Base-by-base conservation (phyloP, 2,888 invertebrate species). In the Agrilus cyanescens region DNA sequence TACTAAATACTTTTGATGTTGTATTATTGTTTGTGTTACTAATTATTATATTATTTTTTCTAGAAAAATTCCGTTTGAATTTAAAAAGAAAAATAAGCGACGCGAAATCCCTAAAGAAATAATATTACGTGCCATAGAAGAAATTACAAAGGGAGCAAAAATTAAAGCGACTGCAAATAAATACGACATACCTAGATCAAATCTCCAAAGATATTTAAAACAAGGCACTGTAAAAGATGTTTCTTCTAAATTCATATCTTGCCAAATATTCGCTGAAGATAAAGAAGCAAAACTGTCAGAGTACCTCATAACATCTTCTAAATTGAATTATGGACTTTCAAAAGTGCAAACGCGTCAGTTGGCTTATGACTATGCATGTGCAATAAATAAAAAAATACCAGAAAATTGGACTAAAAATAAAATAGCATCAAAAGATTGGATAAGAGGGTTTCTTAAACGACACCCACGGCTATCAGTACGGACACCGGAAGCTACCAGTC, bases 311-410 rank as follows among this genome's bases (percentile, higher is more conserved):
- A 39, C 15, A 20, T 36, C 41, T 30, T 36, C 14, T 6, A 41
- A 18, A 37, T 32, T 41, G 12, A 45, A 54, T 35, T 50, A 55
- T 45, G 56, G 54, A n/a, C 44, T 57, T 12, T 52, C 55, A 16
- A 48, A 50, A 2, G 53, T 50, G 40, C 47, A 52, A 39, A 53
- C 52, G 18, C 40, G 53, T 41, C 12, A 48, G 14, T 40, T 57
- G 5, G 56, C 57, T 12, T 58, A 47, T 38, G 45, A 57, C 40
- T 52, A 46, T 45, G 56, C 53, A 16, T 32, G 36, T 46, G 37
- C 13, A 18, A 34, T 25, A n/a, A 33, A 34, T 7, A 40, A 34
- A 12, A 34, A 34, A 20, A 12, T 25, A 13, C 40, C 34, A 10
- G 10, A 20, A 34, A 34, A 35, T 7, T 40, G 29, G 34, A 35